These are phyloP conservation scores for Sarcoramphus papa DNA, from an alignment of 2,797 vertebrate genomes.

Conservation along the genomic window DNA sequence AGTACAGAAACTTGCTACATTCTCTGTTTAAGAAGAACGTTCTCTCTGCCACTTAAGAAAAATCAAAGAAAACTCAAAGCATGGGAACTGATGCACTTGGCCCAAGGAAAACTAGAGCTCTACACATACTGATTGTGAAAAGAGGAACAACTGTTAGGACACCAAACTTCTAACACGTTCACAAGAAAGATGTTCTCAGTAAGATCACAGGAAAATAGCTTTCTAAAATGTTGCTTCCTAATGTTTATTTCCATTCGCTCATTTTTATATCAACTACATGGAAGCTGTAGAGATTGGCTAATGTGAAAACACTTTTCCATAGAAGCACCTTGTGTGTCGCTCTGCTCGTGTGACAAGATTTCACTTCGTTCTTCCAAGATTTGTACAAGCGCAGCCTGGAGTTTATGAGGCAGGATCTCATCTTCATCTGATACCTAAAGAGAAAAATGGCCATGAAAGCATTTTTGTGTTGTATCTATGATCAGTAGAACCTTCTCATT, in stretches of 20 bases:
- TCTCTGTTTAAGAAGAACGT: background rate
- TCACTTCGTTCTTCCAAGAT: slow-evolving; percentile 89
- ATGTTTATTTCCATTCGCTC: background rate
- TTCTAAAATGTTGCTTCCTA: background rate
- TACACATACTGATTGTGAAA: background rate
- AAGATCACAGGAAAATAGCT: background rate
- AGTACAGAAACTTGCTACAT: background rate
- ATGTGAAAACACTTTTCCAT: background rate
- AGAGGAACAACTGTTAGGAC: background rate
- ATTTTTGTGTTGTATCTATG: background rate
- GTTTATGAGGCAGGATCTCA: slow-evolving; percentile 93
- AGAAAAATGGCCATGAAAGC: background rate
- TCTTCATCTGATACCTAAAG: slow-evolving; percentile 90
- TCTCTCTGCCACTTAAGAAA: background rate
- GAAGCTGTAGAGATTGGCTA: background rate
- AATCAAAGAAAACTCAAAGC: background rate
- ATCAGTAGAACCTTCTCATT: background rate
- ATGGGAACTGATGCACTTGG: background rate
- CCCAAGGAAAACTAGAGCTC: background rate
- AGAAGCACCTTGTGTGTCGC: slow-evolving; percentile 67
- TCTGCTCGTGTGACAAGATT: slow-evolving; percentile 80
- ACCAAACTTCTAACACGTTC: background rate
- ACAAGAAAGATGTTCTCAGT: background rate
- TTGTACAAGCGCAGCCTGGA: slow-evolving; percentile 90
- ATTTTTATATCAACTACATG: background rate